A percentile compares a stretch with the other conserved stretches of the same genome.
These are phyloP conservation scores for Caenorhabditis sp. DNA, from an alignment of 2,888 invertebrate genomes.

Conservation along the genomic window DNA sequence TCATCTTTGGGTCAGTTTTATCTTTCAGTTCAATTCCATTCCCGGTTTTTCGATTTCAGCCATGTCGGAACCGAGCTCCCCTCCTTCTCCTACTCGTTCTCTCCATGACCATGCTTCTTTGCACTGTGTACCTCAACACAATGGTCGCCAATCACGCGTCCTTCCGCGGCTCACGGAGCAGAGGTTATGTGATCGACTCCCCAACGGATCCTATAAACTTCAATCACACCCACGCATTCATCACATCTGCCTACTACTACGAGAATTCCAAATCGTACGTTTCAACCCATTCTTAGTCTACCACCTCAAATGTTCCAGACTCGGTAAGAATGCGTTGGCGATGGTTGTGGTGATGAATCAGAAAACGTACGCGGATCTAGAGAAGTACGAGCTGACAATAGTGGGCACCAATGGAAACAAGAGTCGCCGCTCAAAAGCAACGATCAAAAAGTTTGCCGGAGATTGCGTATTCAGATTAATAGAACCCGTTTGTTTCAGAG, in stretches of 20 bases:
- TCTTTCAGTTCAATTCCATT: background rate
- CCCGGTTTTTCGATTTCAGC: slow-evolving; percentile 8
- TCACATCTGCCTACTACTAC: slow-evolving; percentile 45
- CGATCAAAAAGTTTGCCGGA: slow-evolving; percentile 20
- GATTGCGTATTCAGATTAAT: background rate
- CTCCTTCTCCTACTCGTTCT: slow-evolving; percentile 5
- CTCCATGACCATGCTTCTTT: slow-evolving; percentile 5
- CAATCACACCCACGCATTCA: slow-evolving; percentile 31
- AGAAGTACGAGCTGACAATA: slow-evolving; percentile 32
- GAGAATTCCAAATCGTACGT: slow-evolving; percentile 44
- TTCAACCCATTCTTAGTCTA: no score
- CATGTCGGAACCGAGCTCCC: slow-evolving; percentile 9
- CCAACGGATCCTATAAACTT: background rate
- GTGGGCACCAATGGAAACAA: slow-evolving; percentile 9
- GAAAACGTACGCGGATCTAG: slow-evolving; percentile 14
- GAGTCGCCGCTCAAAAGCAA: slow-evolving; percentile 9
- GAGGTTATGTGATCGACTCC: background rate
- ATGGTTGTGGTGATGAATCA: slow-evolving; percentile 47
- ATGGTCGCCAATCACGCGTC: background rate
- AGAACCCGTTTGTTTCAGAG: slow-evolving; percentile 13
- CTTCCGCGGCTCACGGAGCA: no score
- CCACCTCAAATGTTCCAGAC: slow-evolving; percentile 18
- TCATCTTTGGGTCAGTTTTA: background rate
- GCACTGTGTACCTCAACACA: slow-evolving; percentile 1
- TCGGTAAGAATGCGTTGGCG: slow-evolving; percentile 41